A percentile compares a stretch with the other conserved stretches of the same genome.
Evolutionary conservation across 2,797 vertebrate species (phyloP).

Genomic region (Fratercula arctica): DNA sequence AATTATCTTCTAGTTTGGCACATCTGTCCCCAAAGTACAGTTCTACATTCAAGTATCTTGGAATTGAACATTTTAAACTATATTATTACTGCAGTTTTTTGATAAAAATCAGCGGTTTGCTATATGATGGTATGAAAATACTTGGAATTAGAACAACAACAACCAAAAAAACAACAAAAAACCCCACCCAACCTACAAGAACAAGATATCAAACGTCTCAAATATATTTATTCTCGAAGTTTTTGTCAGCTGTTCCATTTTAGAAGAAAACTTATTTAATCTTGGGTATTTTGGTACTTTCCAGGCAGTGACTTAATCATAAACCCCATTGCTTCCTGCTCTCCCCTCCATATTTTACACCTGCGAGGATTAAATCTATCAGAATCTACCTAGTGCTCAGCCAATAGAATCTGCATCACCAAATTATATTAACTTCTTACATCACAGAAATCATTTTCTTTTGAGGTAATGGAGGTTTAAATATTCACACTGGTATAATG

Average conservation of each 20-base stretch:
- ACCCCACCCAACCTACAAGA: neutral
- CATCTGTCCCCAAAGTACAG: neutral
- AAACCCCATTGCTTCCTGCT: neutral
- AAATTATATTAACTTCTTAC: neutral
- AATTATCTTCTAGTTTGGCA: neutral
- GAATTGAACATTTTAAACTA: neutral
- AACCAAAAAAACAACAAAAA: neutral
- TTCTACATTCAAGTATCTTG: neutral
- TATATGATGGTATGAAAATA: neutral
- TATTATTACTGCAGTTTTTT: neutral
- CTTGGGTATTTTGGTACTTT: neutral
- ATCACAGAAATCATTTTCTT: neutral
- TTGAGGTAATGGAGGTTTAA: neutral
- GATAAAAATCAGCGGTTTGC: neutral
- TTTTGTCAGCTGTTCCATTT: neutral
- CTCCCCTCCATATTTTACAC: neutral
- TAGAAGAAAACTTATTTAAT: neutral
- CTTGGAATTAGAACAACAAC: neutral
- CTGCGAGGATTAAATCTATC: neutral
- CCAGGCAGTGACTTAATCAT: neutral
- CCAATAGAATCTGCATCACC: neutral
- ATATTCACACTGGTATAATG: neutral
- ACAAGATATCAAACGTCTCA: neutral
- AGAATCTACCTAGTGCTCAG: neutral
- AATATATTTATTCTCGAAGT: neutral